These are phyloP conservation scores for Furnarius figulus DNA, from an alignment of 2,113 vertebrate genomes.

Conservation along the genomic window DNA sequence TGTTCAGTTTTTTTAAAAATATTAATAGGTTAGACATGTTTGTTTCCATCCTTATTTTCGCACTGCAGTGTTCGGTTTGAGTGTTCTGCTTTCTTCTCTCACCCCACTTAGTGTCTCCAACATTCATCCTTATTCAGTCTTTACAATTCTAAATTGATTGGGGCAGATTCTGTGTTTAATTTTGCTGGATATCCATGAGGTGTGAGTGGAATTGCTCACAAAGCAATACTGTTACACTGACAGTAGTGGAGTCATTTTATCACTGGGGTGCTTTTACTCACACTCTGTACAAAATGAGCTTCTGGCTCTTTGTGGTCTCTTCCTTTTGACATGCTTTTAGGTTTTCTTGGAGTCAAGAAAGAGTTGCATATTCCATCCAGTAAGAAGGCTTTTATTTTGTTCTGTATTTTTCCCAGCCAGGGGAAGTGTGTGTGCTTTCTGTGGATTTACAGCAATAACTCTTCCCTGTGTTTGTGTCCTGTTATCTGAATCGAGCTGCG, in stretches of 20 bases:
- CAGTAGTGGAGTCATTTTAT: not conserved
- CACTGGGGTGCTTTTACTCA: not conserved
- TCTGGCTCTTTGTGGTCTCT: not conserved
- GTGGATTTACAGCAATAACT: not conserved
- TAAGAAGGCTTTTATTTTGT: not conserved
- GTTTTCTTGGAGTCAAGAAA: not conserved
- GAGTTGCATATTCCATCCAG: not conserved
- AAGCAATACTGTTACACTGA: not conserved
- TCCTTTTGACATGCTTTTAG: not conserved
- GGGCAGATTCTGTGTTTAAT: not conserved
- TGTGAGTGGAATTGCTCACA: not conserved
- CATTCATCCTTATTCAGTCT: not conserved
- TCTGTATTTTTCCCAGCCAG: not conserved
- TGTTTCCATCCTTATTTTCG: not conserved
- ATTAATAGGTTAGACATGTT: not conserved
- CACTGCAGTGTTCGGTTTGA: not conserved
- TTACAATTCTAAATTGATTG: not conserved
- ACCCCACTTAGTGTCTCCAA: not conserved
- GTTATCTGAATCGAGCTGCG: not conserved
- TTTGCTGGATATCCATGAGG: not conserved
- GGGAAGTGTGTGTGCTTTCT: not conserved
- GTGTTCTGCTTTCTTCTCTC: not conserved
- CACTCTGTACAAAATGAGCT: not conserved
- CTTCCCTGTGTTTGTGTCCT: not conserved
- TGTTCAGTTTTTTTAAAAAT: not conserved